Evolutionary conservation across 1,140 invertebrate genomes (phyloP).

Genomic region (Rhizoglyphus robini): DNA sequence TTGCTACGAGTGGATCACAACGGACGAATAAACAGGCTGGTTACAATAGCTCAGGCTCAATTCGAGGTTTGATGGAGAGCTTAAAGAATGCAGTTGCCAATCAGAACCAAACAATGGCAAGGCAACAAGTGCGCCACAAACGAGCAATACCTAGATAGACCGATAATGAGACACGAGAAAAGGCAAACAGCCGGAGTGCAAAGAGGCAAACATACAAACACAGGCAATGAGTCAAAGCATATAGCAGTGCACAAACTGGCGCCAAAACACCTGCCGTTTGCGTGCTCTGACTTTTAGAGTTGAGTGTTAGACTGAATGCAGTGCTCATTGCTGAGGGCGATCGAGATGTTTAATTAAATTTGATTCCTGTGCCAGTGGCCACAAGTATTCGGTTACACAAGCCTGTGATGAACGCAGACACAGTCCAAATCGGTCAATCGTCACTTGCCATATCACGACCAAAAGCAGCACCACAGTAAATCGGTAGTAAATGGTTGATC

Average conservation of each 20-base stretch:
- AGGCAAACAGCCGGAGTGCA: not conserved
- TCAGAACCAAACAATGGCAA: not conserved
- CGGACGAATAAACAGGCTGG: no score
- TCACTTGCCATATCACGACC: not conserved
- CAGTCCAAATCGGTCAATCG: slow-evolving; percentile 8
- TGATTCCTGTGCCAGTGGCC: not conserved
- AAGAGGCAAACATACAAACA: not conserved
- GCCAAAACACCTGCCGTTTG: slow-evolving; percentile 7
- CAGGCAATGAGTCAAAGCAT: not conserved
- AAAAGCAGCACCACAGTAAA: not conserved
- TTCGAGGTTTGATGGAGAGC: no score
- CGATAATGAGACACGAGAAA: not conserved
- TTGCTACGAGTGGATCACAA: no score
- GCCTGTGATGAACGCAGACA: not conserved
- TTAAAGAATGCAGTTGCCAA: no score
- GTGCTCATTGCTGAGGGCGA: not conserved
- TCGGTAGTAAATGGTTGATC: not conserved
- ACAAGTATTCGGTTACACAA: not conserved
- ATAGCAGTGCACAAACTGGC: not conserved
- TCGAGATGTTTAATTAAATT: no score
- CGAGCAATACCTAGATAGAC: not conserved
- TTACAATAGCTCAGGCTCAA: no score
- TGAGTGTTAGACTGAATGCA: not conserved
- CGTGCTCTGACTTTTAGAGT: not conserved
- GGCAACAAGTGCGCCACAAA: not conserved